These are phyloP conservation scores for Glaucidium brasilianum DNA, from an alignment of 2,113 vertebrate species.

Conservation along the genomic window DNA sequence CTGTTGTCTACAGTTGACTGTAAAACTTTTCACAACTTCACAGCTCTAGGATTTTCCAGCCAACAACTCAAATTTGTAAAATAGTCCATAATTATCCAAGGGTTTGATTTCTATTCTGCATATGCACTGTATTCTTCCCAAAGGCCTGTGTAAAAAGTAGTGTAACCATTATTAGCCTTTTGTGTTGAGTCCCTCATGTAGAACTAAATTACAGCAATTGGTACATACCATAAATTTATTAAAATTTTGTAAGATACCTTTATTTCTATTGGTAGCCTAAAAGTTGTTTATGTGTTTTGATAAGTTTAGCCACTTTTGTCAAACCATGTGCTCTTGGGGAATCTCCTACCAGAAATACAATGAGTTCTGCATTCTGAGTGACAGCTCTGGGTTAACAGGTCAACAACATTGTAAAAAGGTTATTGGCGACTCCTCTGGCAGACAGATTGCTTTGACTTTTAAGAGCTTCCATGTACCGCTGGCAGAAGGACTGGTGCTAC, in stretches of 20 bases:
- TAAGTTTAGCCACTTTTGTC: background rate
- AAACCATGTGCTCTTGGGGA: background rate
- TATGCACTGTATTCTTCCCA: background rate
- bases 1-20: background rate
- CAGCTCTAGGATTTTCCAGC: background rate
- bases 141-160: background rate
- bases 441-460: background rate
- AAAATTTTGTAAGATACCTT: background rate
- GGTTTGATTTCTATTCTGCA: background rate
- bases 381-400: constrained; percentile 19
- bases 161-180: background rate
- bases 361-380: background rate
- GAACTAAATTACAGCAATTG: background rate
- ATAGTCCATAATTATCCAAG: background rate
- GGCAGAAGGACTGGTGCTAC: background rate
- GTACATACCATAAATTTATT: background rate
- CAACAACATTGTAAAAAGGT: background rate
- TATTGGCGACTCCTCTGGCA: background rate
- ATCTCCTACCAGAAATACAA: background rate
- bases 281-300: background rate
- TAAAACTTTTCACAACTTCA: background rate
- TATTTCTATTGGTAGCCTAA: background rate
- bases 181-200: background rate
- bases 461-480: background rate
- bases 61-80: background rate